These are phyloP conservation scores for Hypocryptadius cinnamomeus DNA, from an alignment of 2,113 vertebrate species.

Conservation along the genomic window DNA sequence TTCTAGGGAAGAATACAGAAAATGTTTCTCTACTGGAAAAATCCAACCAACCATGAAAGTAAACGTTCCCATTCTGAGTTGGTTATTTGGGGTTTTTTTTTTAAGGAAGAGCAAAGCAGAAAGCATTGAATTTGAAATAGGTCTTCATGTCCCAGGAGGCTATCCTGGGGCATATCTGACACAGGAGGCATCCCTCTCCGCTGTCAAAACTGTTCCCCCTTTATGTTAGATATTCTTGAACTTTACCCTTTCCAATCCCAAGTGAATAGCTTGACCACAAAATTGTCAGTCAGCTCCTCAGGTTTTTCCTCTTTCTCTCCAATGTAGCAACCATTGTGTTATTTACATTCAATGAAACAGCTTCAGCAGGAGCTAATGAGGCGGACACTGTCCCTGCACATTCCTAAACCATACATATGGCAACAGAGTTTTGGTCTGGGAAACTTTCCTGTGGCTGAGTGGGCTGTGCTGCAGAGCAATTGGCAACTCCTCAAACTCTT, in stretches of 20 bases:
- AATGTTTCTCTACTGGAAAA: neutral
- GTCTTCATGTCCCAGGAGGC: neutral
- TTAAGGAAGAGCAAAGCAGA: neutral
- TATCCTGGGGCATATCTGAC: neutral
- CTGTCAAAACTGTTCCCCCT: neutral
- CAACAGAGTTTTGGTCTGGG: neutral
- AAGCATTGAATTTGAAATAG: neutral
- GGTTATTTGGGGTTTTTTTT: neutral
- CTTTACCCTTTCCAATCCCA: neutral
- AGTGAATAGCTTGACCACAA: neutral
- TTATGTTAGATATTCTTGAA: neutral
- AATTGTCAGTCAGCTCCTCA: neutral
- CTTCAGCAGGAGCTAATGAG: neutral
- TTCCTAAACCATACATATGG: neutral
- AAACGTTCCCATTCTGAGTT: neutral
- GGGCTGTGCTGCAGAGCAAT: neutral
- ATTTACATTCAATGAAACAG: neutral
- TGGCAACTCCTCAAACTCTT: neutral
- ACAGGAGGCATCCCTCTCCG: neutral
- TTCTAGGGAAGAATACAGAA: neutral
- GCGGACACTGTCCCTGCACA: fast-evolving
- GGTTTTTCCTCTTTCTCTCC: neutral
- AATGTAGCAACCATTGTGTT: neutral
- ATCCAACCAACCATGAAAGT: neutral
- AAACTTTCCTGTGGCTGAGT: neutral